Conservation (phyloP, 2,888 invertebrate species). For the Gryllus longicercus region DNA sequence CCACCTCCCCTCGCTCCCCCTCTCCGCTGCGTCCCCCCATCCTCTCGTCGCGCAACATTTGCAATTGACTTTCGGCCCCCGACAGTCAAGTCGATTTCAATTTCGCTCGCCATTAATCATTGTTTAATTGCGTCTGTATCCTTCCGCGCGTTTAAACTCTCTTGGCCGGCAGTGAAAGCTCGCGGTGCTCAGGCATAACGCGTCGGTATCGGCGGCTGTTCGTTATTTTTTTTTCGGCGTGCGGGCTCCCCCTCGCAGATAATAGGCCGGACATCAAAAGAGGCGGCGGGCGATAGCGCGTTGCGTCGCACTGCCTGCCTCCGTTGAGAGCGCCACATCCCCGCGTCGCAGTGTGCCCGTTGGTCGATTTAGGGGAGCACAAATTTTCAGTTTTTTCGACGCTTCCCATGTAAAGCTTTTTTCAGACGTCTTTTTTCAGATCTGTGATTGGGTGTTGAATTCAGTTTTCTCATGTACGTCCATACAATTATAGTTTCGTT, state of each 20-base stretch:
- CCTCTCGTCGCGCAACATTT: slow-evolving; percentile 1
- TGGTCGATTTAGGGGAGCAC: no score
- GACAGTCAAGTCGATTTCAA: slow-evolving; percentile 17
- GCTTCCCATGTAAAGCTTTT: no score
- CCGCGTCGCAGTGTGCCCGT: no score
- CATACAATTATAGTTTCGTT: no score
- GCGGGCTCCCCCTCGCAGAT: not conserved
- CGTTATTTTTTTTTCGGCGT: not conserved
- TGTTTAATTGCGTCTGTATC: not conserved
- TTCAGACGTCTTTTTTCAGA: no score
- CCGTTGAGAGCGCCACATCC: no score
- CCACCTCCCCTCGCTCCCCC: not conserved
- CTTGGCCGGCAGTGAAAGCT: not conserved
- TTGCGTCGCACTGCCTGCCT: no score
- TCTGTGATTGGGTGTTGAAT: no score
- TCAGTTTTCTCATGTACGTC: no score
- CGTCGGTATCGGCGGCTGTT: not conserved
- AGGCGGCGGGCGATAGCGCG: not conserved
- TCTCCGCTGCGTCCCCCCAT: not conserved
- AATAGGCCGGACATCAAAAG: not conserved
- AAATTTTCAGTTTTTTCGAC: no score
- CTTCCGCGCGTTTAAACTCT: slow-evolving; percentile 17
- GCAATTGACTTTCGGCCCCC: not conserved
- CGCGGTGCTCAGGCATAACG: not conserved
- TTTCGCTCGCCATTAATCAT: slow-evolving; percentile 17